Evolutionary conservation across 2,113 vertebrate species (phyloP).

Genomic region (Tragelaphus buxtoni): DNA sequence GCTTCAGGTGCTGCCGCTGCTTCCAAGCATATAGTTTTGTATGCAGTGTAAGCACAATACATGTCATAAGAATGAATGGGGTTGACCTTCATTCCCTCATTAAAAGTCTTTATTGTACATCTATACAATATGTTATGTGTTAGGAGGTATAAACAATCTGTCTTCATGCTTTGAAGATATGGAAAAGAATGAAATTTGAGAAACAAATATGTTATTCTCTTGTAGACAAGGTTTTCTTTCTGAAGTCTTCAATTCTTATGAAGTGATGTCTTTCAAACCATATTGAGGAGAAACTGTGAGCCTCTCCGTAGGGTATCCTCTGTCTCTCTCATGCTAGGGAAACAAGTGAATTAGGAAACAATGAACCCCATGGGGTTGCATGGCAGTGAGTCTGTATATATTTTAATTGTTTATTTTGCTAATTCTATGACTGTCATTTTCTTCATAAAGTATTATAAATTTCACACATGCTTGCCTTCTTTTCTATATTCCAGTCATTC

Average conservation of each 20-base stretch:
- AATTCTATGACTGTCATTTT: not conserved
- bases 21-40: not conserved
- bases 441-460: not conserved
- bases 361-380: not conserved
- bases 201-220: not conserved
- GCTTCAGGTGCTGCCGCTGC: not conserved
- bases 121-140: not conserved
- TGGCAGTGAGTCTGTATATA: not conserved
- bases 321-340: not conserved
- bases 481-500: not conserved
- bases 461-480: not conserved
- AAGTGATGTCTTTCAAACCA: not conserved
- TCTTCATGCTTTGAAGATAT: not conserved
- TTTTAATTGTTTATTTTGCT: not conserved
- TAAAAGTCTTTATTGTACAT: not conserved
- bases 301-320: not conserved
- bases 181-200: not conserved
- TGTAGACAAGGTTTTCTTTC: not conserved
- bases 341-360: not conserved
- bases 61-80: not conserved
- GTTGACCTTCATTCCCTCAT: not conserved
- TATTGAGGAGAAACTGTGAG: not conserved
- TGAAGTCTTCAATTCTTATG: not conserved
- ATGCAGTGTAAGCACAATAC: not conserved
- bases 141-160: not conserved